Evolutionary conservation across 2,797 vertebrate genomes (phyloP).

Genomic region (Pygocentrus nattereri): DNA sequence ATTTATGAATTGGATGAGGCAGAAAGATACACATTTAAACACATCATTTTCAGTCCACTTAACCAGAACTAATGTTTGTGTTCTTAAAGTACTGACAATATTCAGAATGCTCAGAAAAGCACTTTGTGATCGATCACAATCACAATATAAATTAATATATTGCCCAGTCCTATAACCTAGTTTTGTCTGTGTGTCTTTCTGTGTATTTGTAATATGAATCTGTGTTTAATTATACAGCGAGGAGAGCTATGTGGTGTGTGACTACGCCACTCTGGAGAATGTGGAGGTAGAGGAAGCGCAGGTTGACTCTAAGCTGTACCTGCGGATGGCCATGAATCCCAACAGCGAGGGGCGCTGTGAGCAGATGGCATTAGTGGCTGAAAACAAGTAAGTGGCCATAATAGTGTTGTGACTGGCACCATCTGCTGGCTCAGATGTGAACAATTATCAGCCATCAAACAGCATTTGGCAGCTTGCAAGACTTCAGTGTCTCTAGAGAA

Average conservation of each 20-base stretch:
- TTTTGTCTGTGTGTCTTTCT: neutral
- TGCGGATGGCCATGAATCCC: constrained; percentile 85
- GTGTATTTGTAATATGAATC: neutral
- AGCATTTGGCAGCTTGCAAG: neutral
- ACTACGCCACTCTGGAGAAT: constrained; percentile 89
- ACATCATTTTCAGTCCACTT: too few species aligned
- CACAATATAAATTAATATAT: too few species aligned
- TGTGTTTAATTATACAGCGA: constrained; percentile 76
- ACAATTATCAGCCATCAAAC: neutral
- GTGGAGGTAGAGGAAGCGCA: constrained; percentile 81
- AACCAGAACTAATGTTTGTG: too few species aligned
- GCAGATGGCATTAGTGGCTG: constrained; percentile 81
- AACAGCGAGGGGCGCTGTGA: constrained; percentile 89
- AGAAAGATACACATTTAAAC: too few species aligned
- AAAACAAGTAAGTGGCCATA: constrained; percentile 81
- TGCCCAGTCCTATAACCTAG: neutral
- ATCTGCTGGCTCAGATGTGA: constrained; percentile 46
- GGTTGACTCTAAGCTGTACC: constrained; percentile 71
- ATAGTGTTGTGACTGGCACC: constrained; percentile 17
- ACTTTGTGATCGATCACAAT: too few species aligned
- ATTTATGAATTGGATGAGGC: too few species aligned
- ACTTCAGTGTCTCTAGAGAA: neutral
- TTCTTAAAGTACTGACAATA: too few species aligned
- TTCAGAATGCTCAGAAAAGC: too few species aligned
- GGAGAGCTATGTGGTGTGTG: constrained; percentile 90